Evolutionary conservation across 2,797 vertebrate genomes (phyloP).

Genomic region (Alcedo quadribrachys): DNA sequence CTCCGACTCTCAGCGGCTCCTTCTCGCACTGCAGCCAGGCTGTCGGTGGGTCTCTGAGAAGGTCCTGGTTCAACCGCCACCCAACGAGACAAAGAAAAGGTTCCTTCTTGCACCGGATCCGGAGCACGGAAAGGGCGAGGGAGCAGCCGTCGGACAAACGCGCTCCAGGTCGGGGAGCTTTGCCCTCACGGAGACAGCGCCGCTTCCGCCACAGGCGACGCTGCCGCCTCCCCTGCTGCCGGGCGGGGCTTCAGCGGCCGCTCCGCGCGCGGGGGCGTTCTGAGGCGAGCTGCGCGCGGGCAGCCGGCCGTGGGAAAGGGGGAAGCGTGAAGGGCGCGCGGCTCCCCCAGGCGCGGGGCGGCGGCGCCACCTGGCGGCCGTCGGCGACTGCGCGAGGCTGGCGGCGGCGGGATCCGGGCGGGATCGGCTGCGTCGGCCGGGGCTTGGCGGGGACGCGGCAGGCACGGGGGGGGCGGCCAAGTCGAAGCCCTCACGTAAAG

Average conservation of each 20-base stretch:
- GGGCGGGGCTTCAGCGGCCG: no score
- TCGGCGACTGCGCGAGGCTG: background rate
- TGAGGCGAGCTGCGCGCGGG: background rate
- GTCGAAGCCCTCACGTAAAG: accelerated
- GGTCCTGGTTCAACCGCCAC: background rate
- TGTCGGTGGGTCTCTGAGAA: background rate
- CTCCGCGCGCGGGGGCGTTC: no score
- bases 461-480: no score
- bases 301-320: background rate
- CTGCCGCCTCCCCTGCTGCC: no score
- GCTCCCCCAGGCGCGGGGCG: background rate
- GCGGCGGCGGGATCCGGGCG: background rate
- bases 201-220: accelerated
- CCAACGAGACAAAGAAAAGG: background rate
- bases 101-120: no score
- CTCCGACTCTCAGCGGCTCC: background rate
- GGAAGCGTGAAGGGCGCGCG: background rate
- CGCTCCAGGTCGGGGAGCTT: accelerated
- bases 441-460: no score
- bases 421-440: no score
- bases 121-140: no score
- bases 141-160: background rate
- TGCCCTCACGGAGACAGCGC: no score
- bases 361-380: background rate
- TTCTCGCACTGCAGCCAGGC: background rate